Evolutionary conservation across 2,888 invertebrate genomes (phyloP), one percentile per base, ranked within the genome.

Genomic region (Lasioglossum villosulum): DNA sequence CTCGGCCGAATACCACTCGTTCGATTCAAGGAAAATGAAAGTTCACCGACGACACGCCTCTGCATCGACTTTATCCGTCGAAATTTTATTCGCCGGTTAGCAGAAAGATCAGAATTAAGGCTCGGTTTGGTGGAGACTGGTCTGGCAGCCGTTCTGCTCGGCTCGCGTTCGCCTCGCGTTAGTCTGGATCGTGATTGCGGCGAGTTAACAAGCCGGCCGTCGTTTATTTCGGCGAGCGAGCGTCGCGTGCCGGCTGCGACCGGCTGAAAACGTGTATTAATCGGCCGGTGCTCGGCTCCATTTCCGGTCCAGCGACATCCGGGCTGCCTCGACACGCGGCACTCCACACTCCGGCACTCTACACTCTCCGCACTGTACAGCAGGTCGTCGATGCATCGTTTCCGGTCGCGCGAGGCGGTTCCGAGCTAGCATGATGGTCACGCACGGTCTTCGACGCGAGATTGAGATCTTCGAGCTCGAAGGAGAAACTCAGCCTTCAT

Each of bases 371-470:
- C 27, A 12, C 59, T n/a, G 5, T 14, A 27, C 23, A 10, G 23
- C 52, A 10, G 63, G 77, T 6, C 66, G 68, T n/a, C 72, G 63
- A 70, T 37, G 37, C 74, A 74, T 80, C 75, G 75, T 80, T 78
- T 75, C 45, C 52, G 77, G 77, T 71, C 71, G 68, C 23, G 56
- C 70, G 19, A 27, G 70, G 19, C 59, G 59, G 4, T 59, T 0
- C 27, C 27, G 59, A 27, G 27, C 56, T 78, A 63, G 45, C 73
- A 82, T 90, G 85, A 87, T 76, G 88, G 83, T 90, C 89, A 88
- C 85, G 90, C 87, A 90, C 87, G 78, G 76, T 77, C 80, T 80
- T 80, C 78, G 52, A 73, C 45, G 68, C 42, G 52, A 84, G 88
- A 89, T 88, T 84, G 80, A 37, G 78, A 89, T 89, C 90, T 89